Evolutionary conservation across 2,888 invertebrate genomes (phyloP).

Genomic region (Pristionchus japonicus): DNA sequence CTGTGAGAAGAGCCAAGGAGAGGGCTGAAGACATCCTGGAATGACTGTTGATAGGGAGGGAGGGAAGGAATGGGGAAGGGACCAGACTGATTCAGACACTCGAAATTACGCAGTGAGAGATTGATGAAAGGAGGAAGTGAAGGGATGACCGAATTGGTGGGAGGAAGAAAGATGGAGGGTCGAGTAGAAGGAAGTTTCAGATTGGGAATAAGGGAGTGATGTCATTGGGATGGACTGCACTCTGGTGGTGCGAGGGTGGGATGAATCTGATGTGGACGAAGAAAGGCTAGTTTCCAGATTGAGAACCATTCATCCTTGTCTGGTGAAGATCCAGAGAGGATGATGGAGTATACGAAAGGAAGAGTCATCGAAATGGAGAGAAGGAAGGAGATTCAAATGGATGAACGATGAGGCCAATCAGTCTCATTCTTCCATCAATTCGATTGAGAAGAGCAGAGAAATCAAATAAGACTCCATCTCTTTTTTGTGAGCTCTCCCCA

Average conservation of each 20-base stretch:
- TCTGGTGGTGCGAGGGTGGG: neutral
- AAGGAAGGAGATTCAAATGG: neutral
- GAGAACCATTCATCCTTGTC: neutral
- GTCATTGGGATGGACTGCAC: neutral
- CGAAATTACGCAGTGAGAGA: neutral
- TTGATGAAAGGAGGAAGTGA: neutral
- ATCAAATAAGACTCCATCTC: neutral
- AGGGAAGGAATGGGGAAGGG: neutral
- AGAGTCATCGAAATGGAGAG: neutral
- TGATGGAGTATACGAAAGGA: neutral
- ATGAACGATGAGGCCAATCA: constrained; percentile 33
- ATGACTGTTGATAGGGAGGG: neutral
- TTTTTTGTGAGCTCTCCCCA: neutral
- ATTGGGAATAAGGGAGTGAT: neutral
- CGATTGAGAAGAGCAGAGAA: neutral
- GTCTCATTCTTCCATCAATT: neutral
- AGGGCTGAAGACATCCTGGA: constrained; percentile 10
- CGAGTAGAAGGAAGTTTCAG: neutral
- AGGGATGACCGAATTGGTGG: neutral
- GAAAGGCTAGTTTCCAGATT: neutral
- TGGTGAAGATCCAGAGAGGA: neutral
- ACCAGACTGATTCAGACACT: neutral
- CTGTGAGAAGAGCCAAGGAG: constrained; percentile 13
- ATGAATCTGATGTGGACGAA: neutral
- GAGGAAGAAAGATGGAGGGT: neutral